Conservation (phyloP, 2,888 invertebrate species). For the Stegophylla sp. region DNA sequence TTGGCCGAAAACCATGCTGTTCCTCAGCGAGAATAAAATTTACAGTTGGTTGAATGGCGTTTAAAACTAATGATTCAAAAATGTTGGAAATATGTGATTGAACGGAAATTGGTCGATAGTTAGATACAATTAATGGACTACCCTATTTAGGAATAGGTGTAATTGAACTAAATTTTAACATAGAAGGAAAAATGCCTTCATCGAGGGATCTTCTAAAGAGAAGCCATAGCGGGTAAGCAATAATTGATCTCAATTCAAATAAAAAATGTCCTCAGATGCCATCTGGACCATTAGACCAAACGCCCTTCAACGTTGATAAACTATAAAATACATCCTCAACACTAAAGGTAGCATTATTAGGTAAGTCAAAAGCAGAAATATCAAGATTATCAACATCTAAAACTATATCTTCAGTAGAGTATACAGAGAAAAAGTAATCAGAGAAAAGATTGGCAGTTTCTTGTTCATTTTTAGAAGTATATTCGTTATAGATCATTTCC, state of each 20-base stretch:
- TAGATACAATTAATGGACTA: neutral
- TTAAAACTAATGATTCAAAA: neutral
- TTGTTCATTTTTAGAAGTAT: neutral
- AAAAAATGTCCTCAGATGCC: too few species aligned
- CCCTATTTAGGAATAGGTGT: constrained; percentile 1
- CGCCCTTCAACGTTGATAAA: neutral
- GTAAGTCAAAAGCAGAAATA: neutral
- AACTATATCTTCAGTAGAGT: neutral
- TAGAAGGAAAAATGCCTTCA: constrained; percentile 16
- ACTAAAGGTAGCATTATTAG: constrained; percentile 20
- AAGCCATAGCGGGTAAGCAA: too few species aligned
- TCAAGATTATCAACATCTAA: neutral
- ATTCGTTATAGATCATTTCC: constrained; percentile 5
- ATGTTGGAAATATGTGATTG: neutral
- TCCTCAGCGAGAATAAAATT: neutral
- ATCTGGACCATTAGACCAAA: neutral
- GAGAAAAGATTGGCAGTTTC: constrained; percentile 27
- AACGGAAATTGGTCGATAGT: constrained; percentile 6
- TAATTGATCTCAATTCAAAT: too few species aligned
- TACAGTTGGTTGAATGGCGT: too few species aligned
- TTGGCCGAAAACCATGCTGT: neutral
- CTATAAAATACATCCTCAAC: constrained; percentile 15
- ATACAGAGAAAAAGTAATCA: constrained; percentile 9
- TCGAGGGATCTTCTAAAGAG: neutral
- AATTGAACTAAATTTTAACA: constrained; percentile 4